Evolutionary conservation across 2,797 vertebrate genomes (phyloP).

Genomic region (Clarias fuscus): DNA sequence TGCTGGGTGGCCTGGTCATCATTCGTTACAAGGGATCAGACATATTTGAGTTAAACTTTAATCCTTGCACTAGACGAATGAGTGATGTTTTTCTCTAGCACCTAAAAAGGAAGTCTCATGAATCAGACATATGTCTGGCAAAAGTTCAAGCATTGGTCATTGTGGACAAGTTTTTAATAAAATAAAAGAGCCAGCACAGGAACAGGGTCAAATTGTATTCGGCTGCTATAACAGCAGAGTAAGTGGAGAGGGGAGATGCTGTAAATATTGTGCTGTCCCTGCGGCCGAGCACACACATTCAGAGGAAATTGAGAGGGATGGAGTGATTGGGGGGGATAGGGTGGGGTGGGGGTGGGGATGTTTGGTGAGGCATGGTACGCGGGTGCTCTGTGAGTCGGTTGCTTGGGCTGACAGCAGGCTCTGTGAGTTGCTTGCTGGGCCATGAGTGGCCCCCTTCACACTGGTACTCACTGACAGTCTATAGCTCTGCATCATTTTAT

Average conservation of each 20-base stretch:
- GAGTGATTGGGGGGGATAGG: conserved; percentile 42
- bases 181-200: conserved; percentile 39
- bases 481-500: conserved; percentile 99
- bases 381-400: conserved; percentile 60
- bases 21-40: not conserved
- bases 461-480: conserved; percentile 98
- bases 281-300: conserved; percentile 59
- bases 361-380: conserved; percentile 51
- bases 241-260: not conserved
- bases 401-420: conserved; percentile 58
- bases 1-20: conserved; percentile 46
- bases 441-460: conserved; percentile 55
- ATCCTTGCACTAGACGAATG: not conserved
- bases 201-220: conserved; percentile 41
- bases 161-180: conserved; percentile 26
- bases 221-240: conserved; percentile 21
- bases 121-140: conserved; percentile 44
- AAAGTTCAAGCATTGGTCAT: conserved; percentile 44
- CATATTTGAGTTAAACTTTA: conserved; percentile 4
- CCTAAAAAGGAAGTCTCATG: conserved; percentile 38
- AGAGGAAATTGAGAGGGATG: conserved; percentile 55
- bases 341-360: conserved; percentile 43
- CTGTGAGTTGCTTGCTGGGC: conserved; percentile 57
- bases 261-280: conserved; percentile 36
- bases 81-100: conserved; percentile 26